Evolutionary conservation across 2,888 invertebrate genomes (phyloP).

Genomic region (Chaetogeoica ovagalla): DNA sequence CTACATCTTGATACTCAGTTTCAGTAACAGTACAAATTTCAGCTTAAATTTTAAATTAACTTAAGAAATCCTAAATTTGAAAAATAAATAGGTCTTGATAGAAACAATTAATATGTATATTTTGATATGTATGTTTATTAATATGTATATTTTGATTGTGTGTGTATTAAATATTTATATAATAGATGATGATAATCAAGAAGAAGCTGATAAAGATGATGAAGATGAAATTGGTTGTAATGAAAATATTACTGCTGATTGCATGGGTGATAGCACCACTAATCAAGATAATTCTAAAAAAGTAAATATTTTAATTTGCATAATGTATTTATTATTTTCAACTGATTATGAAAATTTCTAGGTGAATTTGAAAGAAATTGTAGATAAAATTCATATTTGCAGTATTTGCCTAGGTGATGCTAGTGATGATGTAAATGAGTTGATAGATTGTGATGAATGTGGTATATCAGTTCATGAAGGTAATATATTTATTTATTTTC

Average conservation of each 20-base stretch:
- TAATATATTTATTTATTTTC: slow-evolving; percentile 58
- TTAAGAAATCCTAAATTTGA: no score
- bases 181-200: slow-evolving; percentile 17
- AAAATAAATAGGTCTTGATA: no score
- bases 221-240: slow-evolving; percentile 54
- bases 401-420: slow-evolving; percentile 90
- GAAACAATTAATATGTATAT: neutral
- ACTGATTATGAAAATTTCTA: slow-evolving; percentile 28
- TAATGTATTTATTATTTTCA: neutral
- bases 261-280: neutral
- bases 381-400: slow-evolving; percentile 75
- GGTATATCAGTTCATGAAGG: slow-evolving; percentile 96
- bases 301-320: slow-evolving; percentile 6
- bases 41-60: no score
- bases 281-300: slow-evolving; percentile 27
- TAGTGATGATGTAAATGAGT: slow-evolving; percentile 92
- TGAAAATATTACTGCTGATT: slow-evolving; percentile 54
- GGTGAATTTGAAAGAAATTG: slow-evolving; percentile 51
- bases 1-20: no score
- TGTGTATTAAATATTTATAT: no score
- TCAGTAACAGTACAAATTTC: no score
- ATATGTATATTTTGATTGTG: no score
- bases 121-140: neutral
- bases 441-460: slow-evolving; percentile 96
- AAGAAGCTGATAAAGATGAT: slow-evolving; percentile 39